Percentiles rank a stretch among this genome's conserved stretches.
These are phyloP conservation scores for Drosophila kuntzei DNA, from an alignment of 2,888 invertebrate genomes.

Conservation along the genomic window DNA sequence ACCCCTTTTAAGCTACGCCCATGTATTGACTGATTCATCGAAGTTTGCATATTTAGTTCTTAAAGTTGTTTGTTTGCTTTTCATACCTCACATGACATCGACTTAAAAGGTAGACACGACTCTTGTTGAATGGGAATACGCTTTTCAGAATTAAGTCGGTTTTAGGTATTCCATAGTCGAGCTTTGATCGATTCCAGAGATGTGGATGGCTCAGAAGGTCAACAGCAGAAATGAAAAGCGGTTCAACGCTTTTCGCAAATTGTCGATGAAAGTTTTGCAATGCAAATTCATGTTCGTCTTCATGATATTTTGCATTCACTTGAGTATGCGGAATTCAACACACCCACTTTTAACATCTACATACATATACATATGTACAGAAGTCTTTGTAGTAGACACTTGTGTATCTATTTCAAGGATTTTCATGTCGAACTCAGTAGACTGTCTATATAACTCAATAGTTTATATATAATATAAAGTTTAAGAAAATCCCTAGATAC, in stretches of 20 bases:
- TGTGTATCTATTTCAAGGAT: neutral
- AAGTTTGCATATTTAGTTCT: slow-evolving; percentile 32
- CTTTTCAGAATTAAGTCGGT: neutral
- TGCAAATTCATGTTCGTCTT: slow-evolving; percentile 41
- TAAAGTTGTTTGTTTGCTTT: slow-evolving; percentile 32
- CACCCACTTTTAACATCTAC: slow-evolving; percentile 35
- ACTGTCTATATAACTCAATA: slow-evolving; percentile 1
- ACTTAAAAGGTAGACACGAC: neutral
- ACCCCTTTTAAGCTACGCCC: slow-evolving; percentile 1
- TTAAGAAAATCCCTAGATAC: slow-evolving; percentile 6
- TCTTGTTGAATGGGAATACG: neutral
- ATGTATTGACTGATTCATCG: slow-evolving; percentile 25
- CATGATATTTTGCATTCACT: neutral
- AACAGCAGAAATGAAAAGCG: slow-evolving; percentile 40
- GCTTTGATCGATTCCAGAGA: neutral
- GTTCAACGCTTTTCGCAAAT: slow-evolving; percentile 50
- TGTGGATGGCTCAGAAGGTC: slow-evolving; percentile 34
- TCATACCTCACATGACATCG: neutral
- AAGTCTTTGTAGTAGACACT: too few relatives aligned
- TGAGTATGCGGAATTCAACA: slow-evolving; percentile 12
- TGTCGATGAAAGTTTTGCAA: slow-evolving; percentile 36
- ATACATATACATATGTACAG: too few relatives aligned
- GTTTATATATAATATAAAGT: neutral
- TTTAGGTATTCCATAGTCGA: slow-evolving; percentile 18
- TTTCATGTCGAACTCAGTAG: slow-evolving; percentile 25